These are phyloP conservation scores for Rhinogobius similis DNA, from an alignment of 2,113 vertebrate genomes.

Conservation along the genomic window DNA sequence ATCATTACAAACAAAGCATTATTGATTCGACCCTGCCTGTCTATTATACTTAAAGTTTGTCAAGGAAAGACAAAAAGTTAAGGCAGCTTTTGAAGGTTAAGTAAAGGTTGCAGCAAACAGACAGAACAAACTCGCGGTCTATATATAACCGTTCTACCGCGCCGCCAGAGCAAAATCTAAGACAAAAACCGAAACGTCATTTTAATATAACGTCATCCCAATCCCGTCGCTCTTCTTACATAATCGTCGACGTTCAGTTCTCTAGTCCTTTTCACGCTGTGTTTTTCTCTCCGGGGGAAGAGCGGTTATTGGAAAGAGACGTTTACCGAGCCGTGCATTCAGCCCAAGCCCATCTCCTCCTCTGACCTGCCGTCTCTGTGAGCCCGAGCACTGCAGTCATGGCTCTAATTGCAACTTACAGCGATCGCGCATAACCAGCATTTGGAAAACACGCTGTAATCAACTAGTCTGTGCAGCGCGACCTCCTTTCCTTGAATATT, in stretches of 20 bases:
- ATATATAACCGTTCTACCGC: no score
- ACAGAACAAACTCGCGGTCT: background rate
- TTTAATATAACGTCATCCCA: background rate
- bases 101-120: background rate
- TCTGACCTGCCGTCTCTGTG: background rate
- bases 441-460: background rate
- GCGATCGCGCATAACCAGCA: background rate
- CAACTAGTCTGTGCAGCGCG: background rate
- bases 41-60: no score
- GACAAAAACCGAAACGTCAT: background rate
- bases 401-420: background rate
- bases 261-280: background rate
- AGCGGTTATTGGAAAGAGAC: background rate
- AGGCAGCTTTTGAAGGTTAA: background rate
- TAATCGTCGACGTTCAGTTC: background rate
- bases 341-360: background rate
- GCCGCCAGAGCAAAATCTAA: background rate
- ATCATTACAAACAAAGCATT: background rate
- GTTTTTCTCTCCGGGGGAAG: background rate
- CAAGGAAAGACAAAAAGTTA: no score
- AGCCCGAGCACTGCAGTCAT: background rate
- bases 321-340: background rate
- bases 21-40: no score
- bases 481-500: background rate
- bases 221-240: background rate